A percentile compares a stretch with the other conserved stretches of the same genome.
Evolutionary conservation across 2,113 vertebrate species (phyloP).

Genomic region (Notiomystis cincta): DNA sequence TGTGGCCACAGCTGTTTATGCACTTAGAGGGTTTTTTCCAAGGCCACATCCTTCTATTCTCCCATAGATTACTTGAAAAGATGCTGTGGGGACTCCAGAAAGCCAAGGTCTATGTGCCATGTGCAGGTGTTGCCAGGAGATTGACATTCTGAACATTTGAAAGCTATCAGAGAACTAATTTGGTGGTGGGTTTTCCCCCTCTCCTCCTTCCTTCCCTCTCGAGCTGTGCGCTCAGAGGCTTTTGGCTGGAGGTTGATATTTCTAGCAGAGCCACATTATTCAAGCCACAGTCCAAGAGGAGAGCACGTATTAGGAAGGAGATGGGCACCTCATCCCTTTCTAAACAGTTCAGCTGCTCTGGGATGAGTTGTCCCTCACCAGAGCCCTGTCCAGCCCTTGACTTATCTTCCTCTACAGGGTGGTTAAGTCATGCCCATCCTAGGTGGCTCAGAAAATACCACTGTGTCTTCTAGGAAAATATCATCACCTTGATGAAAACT

Average conservation of each 20-base stretch:
- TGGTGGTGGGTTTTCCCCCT: not conserved
- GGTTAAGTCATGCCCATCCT: not conserved
- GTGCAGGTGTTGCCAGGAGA: not conserved
- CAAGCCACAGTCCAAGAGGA: not conserved
- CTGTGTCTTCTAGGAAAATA: not conserved
- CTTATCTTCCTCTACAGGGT: not conserved
- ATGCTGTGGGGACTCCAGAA: constrained; percentile 35
- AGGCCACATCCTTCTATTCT: constrained; percentile 58
- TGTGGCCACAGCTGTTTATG: constrained; percentile 73
- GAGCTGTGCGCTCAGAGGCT: not conserved
- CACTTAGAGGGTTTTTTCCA: constrained; percentile 57
- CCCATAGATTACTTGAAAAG: not conserved
- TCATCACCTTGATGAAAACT: not conserved
- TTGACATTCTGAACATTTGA: constrained; percentile 27
- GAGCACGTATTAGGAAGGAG: not conserved
- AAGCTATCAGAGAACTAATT: not conserved
- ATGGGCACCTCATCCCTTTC: not conserved
- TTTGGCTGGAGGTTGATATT: constrained; percentile 30
- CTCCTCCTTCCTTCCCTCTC: not conserved
- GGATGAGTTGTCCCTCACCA: not conserved
- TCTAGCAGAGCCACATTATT: not conserved
- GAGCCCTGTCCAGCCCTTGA: not conserved
- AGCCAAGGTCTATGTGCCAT: not conserved
- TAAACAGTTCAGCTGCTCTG: not conserved
- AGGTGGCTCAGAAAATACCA: not conserved